Conservation (phyloP, 2,113 vertebrate genomes). For the Nibea albiflora region DNA sequence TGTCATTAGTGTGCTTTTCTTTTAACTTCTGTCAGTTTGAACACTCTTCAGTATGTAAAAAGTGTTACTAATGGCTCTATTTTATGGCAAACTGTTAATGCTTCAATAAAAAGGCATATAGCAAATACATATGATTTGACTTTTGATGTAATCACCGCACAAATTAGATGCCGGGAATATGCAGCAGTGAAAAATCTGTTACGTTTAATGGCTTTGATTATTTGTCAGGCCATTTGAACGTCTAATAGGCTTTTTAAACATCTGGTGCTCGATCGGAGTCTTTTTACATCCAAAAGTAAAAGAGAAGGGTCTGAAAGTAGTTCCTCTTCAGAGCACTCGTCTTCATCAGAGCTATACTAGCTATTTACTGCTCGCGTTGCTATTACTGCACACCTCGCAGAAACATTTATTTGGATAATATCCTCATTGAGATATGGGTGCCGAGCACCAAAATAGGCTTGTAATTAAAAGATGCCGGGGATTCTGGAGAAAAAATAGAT, state of each 20-base stretch:
- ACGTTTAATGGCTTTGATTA: conserved; percentile 21
- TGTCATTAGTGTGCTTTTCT: background rate
- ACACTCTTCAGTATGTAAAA: background rate
- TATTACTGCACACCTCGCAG: conserved; percentile 55
- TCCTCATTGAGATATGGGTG: conserved; percentile 52
- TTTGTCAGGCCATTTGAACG: conserved; percentile 24
- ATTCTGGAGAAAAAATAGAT: conserved; percentile 43
- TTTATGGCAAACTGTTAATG: background rate
- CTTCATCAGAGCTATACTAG: conserved; percentile 41
- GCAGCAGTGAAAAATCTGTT: background rate
- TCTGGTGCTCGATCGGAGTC: conserved; percentile 12
- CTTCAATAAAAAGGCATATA: background rate
- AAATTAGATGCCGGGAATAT: background rate
- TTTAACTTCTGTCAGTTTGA: background rate
- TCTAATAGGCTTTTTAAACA: conserved; percentile 37
- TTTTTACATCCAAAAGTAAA: conserved; percentile 29
- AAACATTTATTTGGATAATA: conserved; percentile 70
- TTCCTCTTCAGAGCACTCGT: conserved; percentile 39
- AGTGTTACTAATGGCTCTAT: background rate
- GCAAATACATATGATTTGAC: conserved; percentile 6
- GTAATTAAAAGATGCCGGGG: conserved; percentile 74
- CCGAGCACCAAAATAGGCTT: conserved; percentile 59
- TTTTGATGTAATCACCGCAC: background rate
- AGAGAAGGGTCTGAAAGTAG: conserved; percentile 39
- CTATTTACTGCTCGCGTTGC: conserved; percentile 41